Conservation (phyloP, 1,140 invertebrate species). For the Ceratosolen fusciceps region DNA sequence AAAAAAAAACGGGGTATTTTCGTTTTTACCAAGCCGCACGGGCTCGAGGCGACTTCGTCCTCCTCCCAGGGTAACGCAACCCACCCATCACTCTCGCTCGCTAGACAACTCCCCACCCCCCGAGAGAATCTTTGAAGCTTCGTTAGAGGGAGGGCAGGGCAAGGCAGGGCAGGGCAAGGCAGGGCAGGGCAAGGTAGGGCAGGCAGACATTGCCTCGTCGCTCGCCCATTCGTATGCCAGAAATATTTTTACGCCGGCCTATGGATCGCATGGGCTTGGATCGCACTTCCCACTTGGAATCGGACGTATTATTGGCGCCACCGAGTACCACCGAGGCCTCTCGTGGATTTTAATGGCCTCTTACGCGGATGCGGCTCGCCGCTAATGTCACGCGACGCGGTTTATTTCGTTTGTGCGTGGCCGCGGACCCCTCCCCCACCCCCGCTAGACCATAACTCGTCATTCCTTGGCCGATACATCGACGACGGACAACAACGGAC, state of each 20-base stretch:
- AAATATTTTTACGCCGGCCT: conserved; percentile 1
- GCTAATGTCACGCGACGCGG: not conserved
- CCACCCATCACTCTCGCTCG: not conserved
- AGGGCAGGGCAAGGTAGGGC: not conserved
- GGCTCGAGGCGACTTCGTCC: not conserved
- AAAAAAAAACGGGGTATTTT: not conserved
- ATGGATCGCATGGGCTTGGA: not conserved
- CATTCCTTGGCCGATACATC: too few relatives aligned
- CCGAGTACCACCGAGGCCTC: too few relatives aligned
- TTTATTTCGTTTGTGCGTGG: not conserved
- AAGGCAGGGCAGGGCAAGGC: not conserved
- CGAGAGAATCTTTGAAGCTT: too few relatives aligned
- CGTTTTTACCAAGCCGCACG: too few relatives aligned
- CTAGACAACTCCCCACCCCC: not conserved
- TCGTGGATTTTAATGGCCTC: not conserved
- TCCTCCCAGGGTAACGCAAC: not conserved
- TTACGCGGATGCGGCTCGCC: not conserved
- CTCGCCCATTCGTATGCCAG: not conserved
- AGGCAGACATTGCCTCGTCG: not conserved
- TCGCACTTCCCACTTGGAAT: not conserved
- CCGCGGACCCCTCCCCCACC: not conserved
- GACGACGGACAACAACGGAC: too few relatives aligned
- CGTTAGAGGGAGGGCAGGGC: not conserved
- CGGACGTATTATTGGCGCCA: not conserved
- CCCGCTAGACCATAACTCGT: too few relatives aligned